Percentiles rank a stretch among this genome's conserved stretches.
These are phyloP conservation scores for Oophaga sylvatica DNA, from an alignment of 2,797 vertebrate species.

Conservation along the genomic window DNA sequence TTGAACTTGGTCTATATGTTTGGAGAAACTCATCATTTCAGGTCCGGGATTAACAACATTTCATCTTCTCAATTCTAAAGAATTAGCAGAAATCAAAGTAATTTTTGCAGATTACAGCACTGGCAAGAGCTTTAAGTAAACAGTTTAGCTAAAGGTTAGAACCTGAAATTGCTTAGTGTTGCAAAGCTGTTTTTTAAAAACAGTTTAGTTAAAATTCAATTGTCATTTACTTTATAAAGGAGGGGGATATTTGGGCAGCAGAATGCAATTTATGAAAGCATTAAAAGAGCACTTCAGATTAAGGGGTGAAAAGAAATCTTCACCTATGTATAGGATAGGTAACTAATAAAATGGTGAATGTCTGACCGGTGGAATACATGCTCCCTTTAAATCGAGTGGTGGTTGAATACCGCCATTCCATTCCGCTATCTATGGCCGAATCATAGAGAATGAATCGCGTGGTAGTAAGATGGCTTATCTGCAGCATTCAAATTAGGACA, in stretches of 20 bases:
- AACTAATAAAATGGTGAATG: no score
- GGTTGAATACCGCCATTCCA: no score
- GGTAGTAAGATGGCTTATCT: no score
- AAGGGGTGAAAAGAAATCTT: no score
- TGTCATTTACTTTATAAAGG: neutral
- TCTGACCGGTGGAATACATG: no score
- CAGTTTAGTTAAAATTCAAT: constrained; percentile 13
- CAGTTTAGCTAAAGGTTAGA: constrained; percentile 42
- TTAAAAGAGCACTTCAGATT: neutral
- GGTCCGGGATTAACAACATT: constrained; percentile 42
- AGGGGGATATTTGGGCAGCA: neutral
- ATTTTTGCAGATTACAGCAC: constrained; percentile 48
- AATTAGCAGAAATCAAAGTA: constrained; percentile 52
- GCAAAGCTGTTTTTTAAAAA: constrained; percentile 21
- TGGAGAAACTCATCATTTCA: constrained; percentile 47
- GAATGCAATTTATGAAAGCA: neutral
- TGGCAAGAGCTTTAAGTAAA: constrained; percentile 46
- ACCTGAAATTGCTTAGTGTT: constrained; percentile 24
- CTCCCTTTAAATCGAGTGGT: no score
- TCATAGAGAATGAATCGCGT: no score
- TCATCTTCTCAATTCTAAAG: constrained; percentile 43
- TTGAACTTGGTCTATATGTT: constrained; percentile 25
- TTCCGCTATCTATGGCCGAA: no score
- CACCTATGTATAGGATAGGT: no score
- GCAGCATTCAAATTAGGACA: no score